Base-by-base conservation (phyloP, 2,888 invertebrate species). In the Hyles lineata region DNA sequence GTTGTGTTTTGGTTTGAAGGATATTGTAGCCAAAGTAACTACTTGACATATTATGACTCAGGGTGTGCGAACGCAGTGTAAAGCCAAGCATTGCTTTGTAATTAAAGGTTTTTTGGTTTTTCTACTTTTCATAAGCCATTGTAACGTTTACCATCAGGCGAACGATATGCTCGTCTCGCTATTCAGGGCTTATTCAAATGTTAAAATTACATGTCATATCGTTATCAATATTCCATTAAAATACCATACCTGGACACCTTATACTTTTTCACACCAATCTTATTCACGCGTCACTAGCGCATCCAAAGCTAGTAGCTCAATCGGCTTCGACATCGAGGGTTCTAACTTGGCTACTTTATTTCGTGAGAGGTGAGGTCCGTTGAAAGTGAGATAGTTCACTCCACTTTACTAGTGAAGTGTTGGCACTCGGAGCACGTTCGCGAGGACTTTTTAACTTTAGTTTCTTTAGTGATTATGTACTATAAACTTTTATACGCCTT, bases 361-460 rank as follows among this genome's bases (percentile, higher is more conserved):
- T 92, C 79, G 88, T 83, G 84, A 82, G 87, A 90, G 91, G 89
- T 89, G 85, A 89, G 81, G 86, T 84, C 86, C 86, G 90, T 86
- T 88, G 91, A 92, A 92, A 92, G 92, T 90, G 90, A 92, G 92
- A 92, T 92, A 92, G 92, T 90, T 90, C 88, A 85, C 86, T 87
- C 82, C 81, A 85, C 85, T 85, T 85, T 80, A 82, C 77, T 79
- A 74, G 76, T 76, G 76, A 77, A 78, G 75, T 76, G 79, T 78
- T 72, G 67, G 76, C 72, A 80, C 73, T 67, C 76, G 62, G 43
- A 70, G 72, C 81, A 81, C 81, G 81, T 80, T 62, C 74, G 29
- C 70, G 71, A 62, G 75, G 78, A 80, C 78, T 81, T 81, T 81
- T 81, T 78, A 80, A 81, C 79, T 78, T 76, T 76, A 79, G 78